Base-by-base conservation (phyloP, 2,888 invertebrate genomes). In the Acronicta alni region DNA sequence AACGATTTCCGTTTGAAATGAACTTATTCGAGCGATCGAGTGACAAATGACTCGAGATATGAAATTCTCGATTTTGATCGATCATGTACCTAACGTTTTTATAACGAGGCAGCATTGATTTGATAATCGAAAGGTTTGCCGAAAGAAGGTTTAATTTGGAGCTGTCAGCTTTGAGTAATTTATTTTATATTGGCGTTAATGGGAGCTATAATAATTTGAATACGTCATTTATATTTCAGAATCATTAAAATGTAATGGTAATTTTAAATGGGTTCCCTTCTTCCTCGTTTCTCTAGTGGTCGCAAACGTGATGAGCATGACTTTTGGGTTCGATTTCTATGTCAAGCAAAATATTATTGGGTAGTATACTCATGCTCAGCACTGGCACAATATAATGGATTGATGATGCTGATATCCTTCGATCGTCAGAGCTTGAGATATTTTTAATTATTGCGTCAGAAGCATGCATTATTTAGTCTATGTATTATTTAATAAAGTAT, bases 1-100 rank as follows among this genome's bases (percentile, higher is more conserved):
- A 68, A 64, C 74, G 60, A 52, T 61, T 54, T 55, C 61, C 65
- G 67, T 71, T 63, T 65, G 74, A 77, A 80, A 77, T 80, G 68
- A 81, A 80, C 79, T 80, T 80, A 80, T 77, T 78, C 54, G 61
- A 54, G 55, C 72, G 62, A 56, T 67, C 70, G 41, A 60, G 67
- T 80, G 80, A 82, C 75, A 76, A 80, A 83, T 75, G 79, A 72
- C 62, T 69, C 59, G 47, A 67, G 71, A 77, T 80, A 82, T 83
- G 79, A 81, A 83, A 67, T 72, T 72, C 58, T 77, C 38, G 55
- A 63, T 57, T 52, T 65, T 61, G 76, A 75, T 67, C 46, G 59
- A 71, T 72, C 53, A 10, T 2, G 8, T 26, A 55, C 64, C 26
- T 16, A 39, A 52, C 49, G 56, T 42, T 74, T 69, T 74, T 35